Percentiles rank a stretch among this genome's conserved stretches.
Conservation (phyloP, 2,113 vertebrate species). For the Lanius collurio region DNA sequence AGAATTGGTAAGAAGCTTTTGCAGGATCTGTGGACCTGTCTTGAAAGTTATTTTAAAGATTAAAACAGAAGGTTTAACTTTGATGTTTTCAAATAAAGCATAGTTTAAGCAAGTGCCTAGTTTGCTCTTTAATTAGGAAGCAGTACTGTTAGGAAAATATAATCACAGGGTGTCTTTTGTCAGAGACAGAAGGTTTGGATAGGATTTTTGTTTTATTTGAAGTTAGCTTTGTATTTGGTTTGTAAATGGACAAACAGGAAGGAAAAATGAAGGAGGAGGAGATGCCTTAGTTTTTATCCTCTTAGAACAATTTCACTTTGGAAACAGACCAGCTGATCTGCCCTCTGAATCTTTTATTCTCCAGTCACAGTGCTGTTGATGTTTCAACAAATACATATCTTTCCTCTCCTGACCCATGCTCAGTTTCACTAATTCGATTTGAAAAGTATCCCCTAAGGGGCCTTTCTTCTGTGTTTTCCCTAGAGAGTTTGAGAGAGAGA, state of each 20-base stretch:
- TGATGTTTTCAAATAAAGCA: constrained; percentile 8
- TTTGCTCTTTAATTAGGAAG: constrained; percentile 66
- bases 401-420: background rate
- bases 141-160: constrained; percentile 12
- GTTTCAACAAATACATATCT: background rate
- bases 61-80: background rate
- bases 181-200: background rate
- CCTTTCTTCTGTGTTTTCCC: constrained; percentile 26
- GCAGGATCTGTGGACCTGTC: background rate
- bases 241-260: constrained; percentile 34
- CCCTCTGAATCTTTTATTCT: constrained; percentile 1
- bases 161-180: constrained; percentile 56
- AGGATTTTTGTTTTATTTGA: constrained; percentile 20
- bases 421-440: constrained; percentile 23
- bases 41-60: background rate
- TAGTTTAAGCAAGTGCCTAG: background rate
- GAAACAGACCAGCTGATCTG: background rate
- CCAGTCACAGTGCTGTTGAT: background rate
- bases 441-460: constrained; percentile 41
- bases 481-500: background rate
- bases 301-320: background rate
- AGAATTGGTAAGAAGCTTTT: background rate
- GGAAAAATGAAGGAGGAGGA: background rate
- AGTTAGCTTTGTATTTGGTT: constrained; percentile 22
- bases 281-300: background rate